A percentile compares a stretch with the other conserved stretches of the same genome.
Evolutionary conservation across 92 coral and sea anemone genomes (phyloP).

Genomic region (Zoanthus sociatus): DNA sequence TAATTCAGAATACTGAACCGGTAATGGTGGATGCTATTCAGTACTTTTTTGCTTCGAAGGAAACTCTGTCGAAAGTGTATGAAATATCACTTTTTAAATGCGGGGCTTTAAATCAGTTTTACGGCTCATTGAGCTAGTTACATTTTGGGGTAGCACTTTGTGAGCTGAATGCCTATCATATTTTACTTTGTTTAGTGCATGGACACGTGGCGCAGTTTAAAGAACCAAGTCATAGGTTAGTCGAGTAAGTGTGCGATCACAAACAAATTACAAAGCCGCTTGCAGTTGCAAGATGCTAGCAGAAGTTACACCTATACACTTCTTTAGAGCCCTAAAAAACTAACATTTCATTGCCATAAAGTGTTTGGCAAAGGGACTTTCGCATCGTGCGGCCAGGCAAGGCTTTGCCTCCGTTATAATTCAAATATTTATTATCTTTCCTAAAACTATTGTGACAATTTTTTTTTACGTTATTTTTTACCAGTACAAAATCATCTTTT

Average conservation of each 20-base stretch:
- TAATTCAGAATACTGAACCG: neutral
- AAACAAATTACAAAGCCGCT: neutral
- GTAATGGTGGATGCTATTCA: neutral
- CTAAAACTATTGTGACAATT: neutral
- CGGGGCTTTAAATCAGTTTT: conserved; percentile 29
- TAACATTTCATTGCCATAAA: neutral
- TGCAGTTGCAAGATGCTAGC: neutral
- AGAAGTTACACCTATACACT: neutral
- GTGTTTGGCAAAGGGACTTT: neutral
- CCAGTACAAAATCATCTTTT: conserved; percentile 42
- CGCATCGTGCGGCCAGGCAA: neutral
- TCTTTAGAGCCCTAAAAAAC: neutral
- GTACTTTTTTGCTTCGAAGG: neutral
- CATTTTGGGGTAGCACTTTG: conserved; percentile 5
- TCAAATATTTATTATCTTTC: conserved; percentile 17
- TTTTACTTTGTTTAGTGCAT: conserved; percentile 7
- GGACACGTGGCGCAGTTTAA: conserved; percentile 39
- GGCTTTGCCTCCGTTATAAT: neutral
- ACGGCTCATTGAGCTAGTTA: conserved; percentile 32
- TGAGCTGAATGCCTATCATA: conserved; percentile 1
- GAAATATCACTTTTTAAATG: neutral
- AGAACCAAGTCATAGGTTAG: neutral
- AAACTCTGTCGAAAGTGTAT: neutral
- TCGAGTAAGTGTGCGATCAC: neutral
- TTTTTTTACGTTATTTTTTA: neutral